These are phyloP conservation scores for Zapornia atra DNA, from an alignment of 2,113 vertebrate genomes.

Conservation along the genomic window DNA sequence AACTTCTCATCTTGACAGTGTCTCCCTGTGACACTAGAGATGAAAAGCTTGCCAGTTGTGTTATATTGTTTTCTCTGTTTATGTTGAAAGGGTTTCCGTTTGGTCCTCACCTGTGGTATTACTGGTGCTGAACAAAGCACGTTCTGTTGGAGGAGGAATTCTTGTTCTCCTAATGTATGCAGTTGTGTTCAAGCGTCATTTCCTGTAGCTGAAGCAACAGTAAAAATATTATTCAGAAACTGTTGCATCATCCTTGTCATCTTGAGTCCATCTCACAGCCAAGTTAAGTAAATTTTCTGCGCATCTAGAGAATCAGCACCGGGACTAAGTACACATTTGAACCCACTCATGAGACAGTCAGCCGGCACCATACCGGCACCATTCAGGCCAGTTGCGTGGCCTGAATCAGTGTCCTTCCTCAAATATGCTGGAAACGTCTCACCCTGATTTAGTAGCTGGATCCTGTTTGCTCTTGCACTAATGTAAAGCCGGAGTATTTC, in stretches of 20 bases:
- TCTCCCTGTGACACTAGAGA: background rate
- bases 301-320: background rate
- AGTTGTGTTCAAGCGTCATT: background rate
- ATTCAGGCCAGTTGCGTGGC: background rate
- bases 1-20: background rate
- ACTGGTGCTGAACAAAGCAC: background rate
- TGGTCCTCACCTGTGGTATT: conserved; percentile 29
- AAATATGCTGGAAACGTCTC: background rate
- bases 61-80: conserved; percentile 38
- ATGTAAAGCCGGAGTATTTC: background rate
- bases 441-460: background rate
- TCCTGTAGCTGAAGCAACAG: background rate
- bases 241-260: background rate
- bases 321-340: background rate
- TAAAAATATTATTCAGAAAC: conserved; percentile 21
- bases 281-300: background rate
- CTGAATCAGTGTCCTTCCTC: background rate
- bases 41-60: conserved; percentile 2
- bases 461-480: background rate
- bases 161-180: background rate
- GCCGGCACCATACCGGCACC: fast-evolving
- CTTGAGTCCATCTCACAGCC: background rate
- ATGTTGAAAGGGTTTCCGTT: conserved; percentile 1
- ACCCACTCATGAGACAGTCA: background rate
- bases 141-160: background rate